Percentiles rank a stretch among this genome's conserved stretches.
These are phyloP conservation scores for Smittia sp. DNA, from an alignment of 2,888 invertebrate species.

Conservation along the genomic window DNA sequence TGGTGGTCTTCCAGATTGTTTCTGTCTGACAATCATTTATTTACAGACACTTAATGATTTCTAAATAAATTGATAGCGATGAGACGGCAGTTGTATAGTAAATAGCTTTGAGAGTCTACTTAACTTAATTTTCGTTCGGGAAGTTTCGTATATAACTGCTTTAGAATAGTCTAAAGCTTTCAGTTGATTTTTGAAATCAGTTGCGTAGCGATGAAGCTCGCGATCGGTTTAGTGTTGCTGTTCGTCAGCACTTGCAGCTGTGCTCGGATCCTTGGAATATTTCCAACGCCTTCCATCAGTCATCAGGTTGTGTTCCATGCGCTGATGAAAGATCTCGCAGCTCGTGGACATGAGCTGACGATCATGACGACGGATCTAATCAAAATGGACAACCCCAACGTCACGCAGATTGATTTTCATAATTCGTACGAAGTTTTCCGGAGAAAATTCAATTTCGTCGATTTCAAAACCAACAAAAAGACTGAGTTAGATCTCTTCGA, in stretches of 20 bases:
- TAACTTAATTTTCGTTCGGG: no score
- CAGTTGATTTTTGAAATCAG: no score
- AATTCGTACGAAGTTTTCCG: background rate
- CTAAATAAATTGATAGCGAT: no score
- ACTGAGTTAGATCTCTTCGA: background rate
- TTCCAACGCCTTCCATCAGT: slow-evolving; percentile 50
- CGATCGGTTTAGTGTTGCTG: background rate
- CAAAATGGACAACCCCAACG: background rate
- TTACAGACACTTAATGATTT: no score
- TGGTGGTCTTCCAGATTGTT: no score
- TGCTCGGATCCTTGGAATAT: slow-evolving; percentile 48
- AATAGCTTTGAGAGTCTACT: no score
- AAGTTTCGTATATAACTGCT: no score
- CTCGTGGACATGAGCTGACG: slow-evolving; percentile 48
- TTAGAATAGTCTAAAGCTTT: no score
- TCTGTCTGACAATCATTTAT: no score
- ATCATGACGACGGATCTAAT: background rate
- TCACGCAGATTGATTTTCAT: slow-evolving; percentile 2
- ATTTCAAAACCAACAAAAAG: background rate
- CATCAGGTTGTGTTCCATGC: slow-evolving; percentile 51
- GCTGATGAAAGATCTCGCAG: slow-evolving; percentile 47
- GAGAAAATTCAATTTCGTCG: background rate
- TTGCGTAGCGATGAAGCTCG: background rate
- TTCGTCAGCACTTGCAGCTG: background rate
- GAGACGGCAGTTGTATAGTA: no score